A percentile compares a stretch with the other conserved stretches of the same genome.
Conservation (phyloP, 2,888 invertebrate genomes). For the Phorcus lineatus region DNA sequence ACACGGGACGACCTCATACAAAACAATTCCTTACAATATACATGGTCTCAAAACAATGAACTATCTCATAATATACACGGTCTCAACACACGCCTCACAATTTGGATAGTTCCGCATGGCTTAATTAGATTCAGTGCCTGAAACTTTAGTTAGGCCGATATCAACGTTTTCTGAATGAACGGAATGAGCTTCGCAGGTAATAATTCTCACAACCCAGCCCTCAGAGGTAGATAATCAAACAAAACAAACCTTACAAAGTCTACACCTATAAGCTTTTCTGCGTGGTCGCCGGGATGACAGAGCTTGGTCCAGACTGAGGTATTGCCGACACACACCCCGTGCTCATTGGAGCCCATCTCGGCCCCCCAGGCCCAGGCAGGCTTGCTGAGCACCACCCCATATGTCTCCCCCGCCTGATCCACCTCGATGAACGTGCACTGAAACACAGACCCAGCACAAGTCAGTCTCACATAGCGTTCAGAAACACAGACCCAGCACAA, state of each 20-base stretch:
- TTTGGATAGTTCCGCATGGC: too few relatives aligned
- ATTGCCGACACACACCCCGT: conserved; percentile 86
- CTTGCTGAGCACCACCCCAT: conserved; percentile 85
- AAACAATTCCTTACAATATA: too few relatives aligned
- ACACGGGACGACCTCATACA: background rate
- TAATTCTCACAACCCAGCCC: background rate
- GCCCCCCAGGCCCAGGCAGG: conserved; percentile 90
- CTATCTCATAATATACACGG: too few relatives aligned
- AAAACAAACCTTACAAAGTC: conserved; percentile 83
- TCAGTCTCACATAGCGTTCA: too few relatives aligned
- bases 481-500: too few relatives aligned
- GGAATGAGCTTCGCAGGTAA: too few relatives aligned
- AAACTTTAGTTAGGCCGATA: too few relatives aligned
- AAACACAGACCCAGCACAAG: conserved; percentile 29
- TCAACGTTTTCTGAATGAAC: too few relatives aligned
- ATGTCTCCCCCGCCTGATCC: conserved; percentile 79
- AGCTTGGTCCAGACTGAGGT: conserved; percentile 84
- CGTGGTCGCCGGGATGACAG: conserved; percentile 77
- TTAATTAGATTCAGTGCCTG: too few relatives aligned
- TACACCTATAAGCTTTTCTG: conserved; percentile 83
- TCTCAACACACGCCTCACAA: too few relatives aligned
- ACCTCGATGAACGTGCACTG: conserved; percentile 85
- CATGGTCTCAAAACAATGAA: too few relatives aligned
- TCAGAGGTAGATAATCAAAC: background rate
- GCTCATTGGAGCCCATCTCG: conserved; percentile 90